Conservation (phyloP, 2,888 invertebrate species). For the Amblyteles armatorius region DNA sequence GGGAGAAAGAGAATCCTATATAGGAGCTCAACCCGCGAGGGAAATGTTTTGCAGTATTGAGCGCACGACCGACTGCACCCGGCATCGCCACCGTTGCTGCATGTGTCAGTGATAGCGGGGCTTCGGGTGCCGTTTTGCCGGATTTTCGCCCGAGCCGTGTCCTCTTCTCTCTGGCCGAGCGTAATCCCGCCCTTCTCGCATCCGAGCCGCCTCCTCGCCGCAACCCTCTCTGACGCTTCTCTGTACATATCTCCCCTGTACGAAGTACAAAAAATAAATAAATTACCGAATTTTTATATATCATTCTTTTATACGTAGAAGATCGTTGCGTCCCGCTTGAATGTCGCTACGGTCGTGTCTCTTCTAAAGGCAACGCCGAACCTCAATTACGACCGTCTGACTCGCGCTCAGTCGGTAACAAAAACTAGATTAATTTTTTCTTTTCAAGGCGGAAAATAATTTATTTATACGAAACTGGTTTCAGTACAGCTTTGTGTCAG, state of each 20-base stretch:
- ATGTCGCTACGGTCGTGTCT: too few relatives aligned
- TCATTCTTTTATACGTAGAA: too few relatives aligned
- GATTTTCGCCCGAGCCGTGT: constrained; percentile 69
- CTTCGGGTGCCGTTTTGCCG: constrained; percentile 63
- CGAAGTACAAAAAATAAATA: too few relatives aligned
- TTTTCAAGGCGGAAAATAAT: too few relatives aligned
- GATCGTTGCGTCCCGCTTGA: too few relatives aligned
- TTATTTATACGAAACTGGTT: too few relatives aligned
- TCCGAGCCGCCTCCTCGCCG: constrained; percentile 21
- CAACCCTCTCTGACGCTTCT: not conserved
- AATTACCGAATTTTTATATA: too few relatives aligned
- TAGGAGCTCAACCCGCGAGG: constrained; percentile 70
- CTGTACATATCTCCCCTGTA: not conserved
- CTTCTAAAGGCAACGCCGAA: too few relatives aligned
- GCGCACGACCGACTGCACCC: constrained; percentile 68
- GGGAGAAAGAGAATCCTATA: not conserved
- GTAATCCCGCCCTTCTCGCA: constrained; percentile 65
- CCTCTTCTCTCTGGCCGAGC: constrained; percentile 59
- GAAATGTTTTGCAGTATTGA: constrained; percentile 79
- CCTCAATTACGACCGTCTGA: too few relatives aligned
- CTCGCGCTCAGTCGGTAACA: too few relatives aligned
- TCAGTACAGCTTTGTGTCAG: too few relatives aligned
- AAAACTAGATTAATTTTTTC: too few relatives aligned
- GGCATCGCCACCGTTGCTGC: constrained; percentile 46
- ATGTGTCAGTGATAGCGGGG: constrained; percentile 38